Evolutionary conservation across 2,113 vertebrate species (phyloP), one percentile per base, ranked within the genome.

Genomic region (Delphinus delphis): DNA sequence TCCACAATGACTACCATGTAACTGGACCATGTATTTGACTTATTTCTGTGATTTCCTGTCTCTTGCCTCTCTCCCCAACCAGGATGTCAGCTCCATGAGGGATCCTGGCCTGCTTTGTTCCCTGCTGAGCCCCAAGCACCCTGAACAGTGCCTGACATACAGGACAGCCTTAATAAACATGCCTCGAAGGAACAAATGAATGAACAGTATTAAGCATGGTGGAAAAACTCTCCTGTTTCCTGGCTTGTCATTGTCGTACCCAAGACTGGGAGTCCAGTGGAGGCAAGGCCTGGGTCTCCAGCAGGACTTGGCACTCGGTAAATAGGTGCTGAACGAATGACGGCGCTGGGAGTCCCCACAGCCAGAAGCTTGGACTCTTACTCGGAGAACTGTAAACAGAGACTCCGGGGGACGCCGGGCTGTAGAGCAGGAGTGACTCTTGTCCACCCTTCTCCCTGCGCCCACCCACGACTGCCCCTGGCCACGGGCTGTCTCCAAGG

Each of bases 401-500:
- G 89, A 20, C 21, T 74, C 67, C 0, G 0, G 71, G 63, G 21
- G 50, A 50, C 10, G 10, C 38, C 0, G 11, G 74, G 15, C 47
- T 28, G 2, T 3, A 55, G 79, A n/a, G 20, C 33, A 12, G 73
- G 23, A 23, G 65, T 5, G n/a, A 8, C 18, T 58, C 63, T 25
- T 0, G 1, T 2, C 53, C 15, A 47, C 7, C 10, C 20, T 36
- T 47, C 10, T n/a, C 41, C 55, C 50, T 13, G 50, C 8, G 20
- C 60, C 33, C 62, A 9, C 28, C 12, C 23, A 53, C 4, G 36
- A n/a, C 38, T 0, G 11, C 3, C 17, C 80, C 11, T 0, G 18
- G 15, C 38, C 36, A 1, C 1, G 1, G 38, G 47, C 23, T 9
- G 21, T 36, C 83, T 58, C 28, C 15, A 5, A 17, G 33, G 9